Percentiles rank a stretch among this genome's conserved stretches.
phyloP scores from a whole-genome alignment of 2,888 invertebrate genomes.

The Conops quadrifasciatus region DNA sequence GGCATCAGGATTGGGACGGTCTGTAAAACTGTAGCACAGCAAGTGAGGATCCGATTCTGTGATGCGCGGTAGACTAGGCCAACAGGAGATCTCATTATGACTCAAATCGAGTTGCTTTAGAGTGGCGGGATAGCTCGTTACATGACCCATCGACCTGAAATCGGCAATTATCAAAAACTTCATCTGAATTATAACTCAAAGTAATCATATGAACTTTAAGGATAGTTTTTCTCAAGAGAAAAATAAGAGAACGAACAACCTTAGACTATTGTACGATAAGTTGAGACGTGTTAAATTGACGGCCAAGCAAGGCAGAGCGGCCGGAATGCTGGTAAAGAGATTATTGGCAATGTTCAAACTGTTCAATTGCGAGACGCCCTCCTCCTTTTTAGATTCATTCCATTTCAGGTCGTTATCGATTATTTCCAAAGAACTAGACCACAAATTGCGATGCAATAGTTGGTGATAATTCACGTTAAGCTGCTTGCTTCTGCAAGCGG shows the following conservation, averaged over 20 bases:
- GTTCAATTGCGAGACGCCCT: slow-evolving; percentile 72
- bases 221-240: no score
- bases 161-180: not conserved
- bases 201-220: no score
- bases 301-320: slow-evolving; percentile 88
- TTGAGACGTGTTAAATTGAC: slow-evolving; percentile 87
- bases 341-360: slow-evolving; percentile 91
- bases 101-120: slow-evolving; percentile 92
- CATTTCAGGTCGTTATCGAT: slow-evolving; percentile 72
- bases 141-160: slow-evolving; percentile 79
- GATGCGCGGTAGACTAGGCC: slow-evolving; percentile 86
- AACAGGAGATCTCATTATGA: slow-evolving; percentile 88
- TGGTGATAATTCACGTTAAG: slow-evolving; percentile 63
- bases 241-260: slow-evolving; percentile 54
- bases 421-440: slow-evolving; percentile 75
- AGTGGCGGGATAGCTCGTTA: slow-evolving; percentile 88
- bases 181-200: not conserved
- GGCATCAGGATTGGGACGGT: slow-evolving; percentile 46
- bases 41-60: slow-evolving; percentile 72
- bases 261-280: slow-evolving; percentile 86
- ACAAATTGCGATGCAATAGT: slow-evolving; percentile 79
- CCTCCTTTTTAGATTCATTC: slow-evolving; percentile 67
- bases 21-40: slow-evolving; percentile 74
- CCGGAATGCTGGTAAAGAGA: slow-evolving; percentile 86
- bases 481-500: slow-evolving; percentile 49